Conservation (phyloP, 2,888 invertebrate genomes). For the Drosophila infuscata region DNA sequence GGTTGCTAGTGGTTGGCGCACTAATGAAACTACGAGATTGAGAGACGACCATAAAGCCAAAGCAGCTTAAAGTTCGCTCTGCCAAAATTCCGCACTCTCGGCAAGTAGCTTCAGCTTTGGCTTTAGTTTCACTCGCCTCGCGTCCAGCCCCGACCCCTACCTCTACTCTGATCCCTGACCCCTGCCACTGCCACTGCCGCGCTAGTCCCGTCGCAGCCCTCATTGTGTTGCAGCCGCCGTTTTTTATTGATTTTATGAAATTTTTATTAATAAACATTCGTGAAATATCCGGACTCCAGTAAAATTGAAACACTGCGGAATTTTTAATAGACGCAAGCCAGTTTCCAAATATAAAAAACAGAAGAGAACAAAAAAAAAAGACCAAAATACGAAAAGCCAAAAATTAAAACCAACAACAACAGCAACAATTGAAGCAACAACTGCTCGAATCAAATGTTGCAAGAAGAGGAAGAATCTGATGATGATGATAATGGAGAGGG, state of each 20-base stretch:
- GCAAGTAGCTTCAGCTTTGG: constrained; percentile 21
- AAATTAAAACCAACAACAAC: constrained; percentile 18
- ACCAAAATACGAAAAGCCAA: not conserved
- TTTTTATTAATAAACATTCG: constrained; percentile 82
- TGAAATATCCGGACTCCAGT: constrained; percentile 60
- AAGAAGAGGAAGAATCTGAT: constrained; percentile 10
- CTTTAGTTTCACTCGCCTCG: constrained; percentile 3
- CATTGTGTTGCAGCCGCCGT: constrained; percentile 28
- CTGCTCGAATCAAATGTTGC: constrained; percentile 62
- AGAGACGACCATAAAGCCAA: constrained; percentile 32
- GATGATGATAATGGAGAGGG: not conserved
- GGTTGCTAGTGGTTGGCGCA: constrained; percentile 19
- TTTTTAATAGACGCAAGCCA: constrained; percentile 66
- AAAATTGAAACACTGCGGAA: constrained; percentile 63
- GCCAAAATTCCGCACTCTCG: constrained; percentile 17
- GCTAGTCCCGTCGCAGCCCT: not conserved
- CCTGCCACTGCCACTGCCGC: not conserved
- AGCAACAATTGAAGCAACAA: constrained; percentile 18
- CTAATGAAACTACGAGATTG: constrained; percentile 59
- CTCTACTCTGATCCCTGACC: not conserved
- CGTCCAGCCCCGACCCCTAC: not conserved
- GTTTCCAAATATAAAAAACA: constrained; percentile 13
- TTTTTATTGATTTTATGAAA: constrained; percentile 71
- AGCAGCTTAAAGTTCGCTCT: constrained; percentile 44
- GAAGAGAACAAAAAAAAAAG: constrained; percentile 12